These are phyloP conservation scores for Pandion haliaetus DNA, from an alignment of 2,113 vertebrate genomes.

Conservation along the genomic window DNA sequence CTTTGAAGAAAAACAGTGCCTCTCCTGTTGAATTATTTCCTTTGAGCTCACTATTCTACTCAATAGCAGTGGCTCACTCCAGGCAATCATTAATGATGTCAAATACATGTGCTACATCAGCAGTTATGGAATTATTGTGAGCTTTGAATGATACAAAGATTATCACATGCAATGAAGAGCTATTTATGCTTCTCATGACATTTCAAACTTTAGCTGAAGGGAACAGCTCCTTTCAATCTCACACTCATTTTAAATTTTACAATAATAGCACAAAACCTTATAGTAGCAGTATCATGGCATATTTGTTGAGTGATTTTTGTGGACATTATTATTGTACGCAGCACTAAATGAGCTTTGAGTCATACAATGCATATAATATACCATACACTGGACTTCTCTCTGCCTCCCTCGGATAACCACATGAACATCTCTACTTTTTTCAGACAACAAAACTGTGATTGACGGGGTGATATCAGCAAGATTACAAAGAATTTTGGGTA, in stretches of 20 bases:
- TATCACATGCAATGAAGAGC: not conserved
- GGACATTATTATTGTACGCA: not conserved
- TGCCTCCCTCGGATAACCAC: not conserved
- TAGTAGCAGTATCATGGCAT: not conserved
- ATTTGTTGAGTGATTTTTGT: not conserved
- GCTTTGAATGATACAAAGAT: not conserved
- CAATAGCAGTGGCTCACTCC: not conserved
- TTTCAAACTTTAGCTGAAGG: not conserved
- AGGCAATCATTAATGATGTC: not conserved
- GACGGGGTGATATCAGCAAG: not conserved
- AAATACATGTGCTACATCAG: not conserved
- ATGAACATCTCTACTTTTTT: not conserved
- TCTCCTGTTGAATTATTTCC: not conserved
- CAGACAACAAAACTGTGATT: not conserved
- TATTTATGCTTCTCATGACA: not conserved
- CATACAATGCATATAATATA: not conserved
- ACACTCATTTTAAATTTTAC: not conserved
- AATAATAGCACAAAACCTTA: not conserved
- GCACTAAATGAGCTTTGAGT: not conserved
- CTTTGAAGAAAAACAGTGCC: not conserved
- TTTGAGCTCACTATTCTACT: not conserved
- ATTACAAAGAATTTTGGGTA: not conserved
- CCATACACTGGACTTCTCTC: not conserved
- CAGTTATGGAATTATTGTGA: not conserved
- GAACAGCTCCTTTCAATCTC: not conserved